Percentiles rank a stretch among this genome's conserved stretches.
phyloP scores from a whole-genome alignment of 2,797 vertebrate genomes.

The Yasuhikotakia modesta region DNA sequence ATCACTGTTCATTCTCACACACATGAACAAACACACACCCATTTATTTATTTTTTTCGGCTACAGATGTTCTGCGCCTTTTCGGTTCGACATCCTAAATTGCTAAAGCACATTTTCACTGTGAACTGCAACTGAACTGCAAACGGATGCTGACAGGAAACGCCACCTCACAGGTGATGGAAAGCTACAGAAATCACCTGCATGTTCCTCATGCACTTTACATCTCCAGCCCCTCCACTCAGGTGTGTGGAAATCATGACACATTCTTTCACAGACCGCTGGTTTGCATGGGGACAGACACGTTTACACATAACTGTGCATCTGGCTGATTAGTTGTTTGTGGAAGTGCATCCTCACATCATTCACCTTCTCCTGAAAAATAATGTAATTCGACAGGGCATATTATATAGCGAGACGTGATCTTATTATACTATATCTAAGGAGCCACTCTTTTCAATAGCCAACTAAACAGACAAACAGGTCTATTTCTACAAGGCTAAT shows the following conservation, averaged over 20 bases:
- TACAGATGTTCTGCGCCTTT: background rate
- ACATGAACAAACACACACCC: background rate
- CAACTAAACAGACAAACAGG: no score
- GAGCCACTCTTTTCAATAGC: no score
- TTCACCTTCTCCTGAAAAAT: background rate
- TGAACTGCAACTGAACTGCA: background rate
- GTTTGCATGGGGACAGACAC: constrained; percentile 23
- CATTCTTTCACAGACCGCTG: constrained; percentile 39
- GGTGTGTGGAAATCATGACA: constrained; percentile 29
- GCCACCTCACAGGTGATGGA: background rate
- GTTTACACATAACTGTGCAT: constrained; percentile 41
- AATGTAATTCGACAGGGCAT: constrained; percentile 14
- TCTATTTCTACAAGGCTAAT: no score
- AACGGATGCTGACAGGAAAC: constrained; percentile 3
- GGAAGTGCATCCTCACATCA: constrained; percentile 7
- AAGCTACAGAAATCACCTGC: constrained; percentile 18
- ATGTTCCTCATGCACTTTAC: constrained; percentile 5
- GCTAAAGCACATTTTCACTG: background rate
- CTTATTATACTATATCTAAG: no score
- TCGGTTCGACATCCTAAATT: background rate
- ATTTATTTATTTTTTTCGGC: background rate
- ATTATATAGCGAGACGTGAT: background rate
- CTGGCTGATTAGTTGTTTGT: constrained; percentile 32
- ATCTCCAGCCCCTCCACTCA: constrained; percentile 35
- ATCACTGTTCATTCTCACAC: constrained; percentile 1